Base-by-base conservation (phyloP, 2,888 invertebrate genomes). In the Barypeithes pellucidus region DNA sequence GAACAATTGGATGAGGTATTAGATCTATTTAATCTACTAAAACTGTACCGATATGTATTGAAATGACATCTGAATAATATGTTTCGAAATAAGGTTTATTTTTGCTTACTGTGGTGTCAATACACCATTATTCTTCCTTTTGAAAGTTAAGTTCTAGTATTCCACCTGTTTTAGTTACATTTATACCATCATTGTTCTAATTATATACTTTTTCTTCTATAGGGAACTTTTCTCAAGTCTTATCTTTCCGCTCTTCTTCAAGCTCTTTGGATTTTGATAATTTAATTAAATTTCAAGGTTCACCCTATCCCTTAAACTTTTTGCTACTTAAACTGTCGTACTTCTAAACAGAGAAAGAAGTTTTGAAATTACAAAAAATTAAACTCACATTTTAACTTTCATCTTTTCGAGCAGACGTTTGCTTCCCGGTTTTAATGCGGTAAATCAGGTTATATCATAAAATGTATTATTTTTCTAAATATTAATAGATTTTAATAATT, bases 1-100 rank as follows among this genome's bases (percentile, higher is more conserved):
- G 41, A 29, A 11, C 43, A 60, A 50, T 39, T 61, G 50, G 68
- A 68, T 24, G 68, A 68, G 68, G 68, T 68, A 60, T 1, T 4
- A 39, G 12, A n/a, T 39, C 2, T 29, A 29, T n/a, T n/a, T n/a
- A n/a, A n/a, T n/a, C n/a, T n/a, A n/a, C n/a, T n/a, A n/a, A n/a
- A n/a, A n/a, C n/a, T n/a, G n/a, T n/a, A n/a, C n/a, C n/a, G n/a
- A n/a, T n/a, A n/a, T n/a, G n/a, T n/a, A n/a, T n/a, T n/a, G n/a
- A n/a, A n/a, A n/a, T n/a, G n/a, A n/a, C n/a, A n/a, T n/a, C n/a
- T n/a, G n/a, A n/a, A n/a, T n/a, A n/a, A n/a, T n/a, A n/a, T n/a
- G n/a, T n/a, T n/a, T n/a, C n/a, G n/a, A n/a, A n/a, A n/a, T n/a
- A n/a, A n/a, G n/a, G n/a, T n/a, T n/a, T n/a, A n/a, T n/a, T n/a